These are phyloP conservation scores for Ennomos erosarius DNA, from an alignment of 2,888 invertebrate species.

Conservation along the genomic window DNA sequence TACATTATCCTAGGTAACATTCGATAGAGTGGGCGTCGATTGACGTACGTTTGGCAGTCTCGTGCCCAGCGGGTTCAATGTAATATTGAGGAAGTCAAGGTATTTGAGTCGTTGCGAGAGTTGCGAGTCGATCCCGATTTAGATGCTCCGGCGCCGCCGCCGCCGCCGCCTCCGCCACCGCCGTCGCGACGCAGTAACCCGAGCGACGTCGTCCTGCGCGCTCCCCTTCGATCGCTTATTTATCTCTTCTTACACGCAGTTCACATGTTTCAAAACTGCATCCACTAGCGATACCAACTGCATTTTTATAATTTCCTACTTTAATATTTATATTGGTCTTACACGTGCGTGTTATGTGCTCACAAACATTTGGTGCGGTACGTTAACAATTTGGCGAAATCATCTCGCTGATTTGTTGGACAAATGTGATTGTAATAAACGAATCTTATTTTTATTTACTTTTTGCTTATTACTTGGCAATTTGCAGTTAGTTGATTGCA, in stretches of 20 bases:
- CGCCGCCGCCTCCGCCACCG: constrained; percentile 74
- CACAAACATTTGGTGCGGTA: constrained; percentile 37
- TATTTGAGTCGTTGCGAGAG: constrained; percentile 84
- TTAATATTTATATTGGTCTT: constrained; percentile 31
- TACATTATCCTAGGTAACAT: constrained; percentile 53
- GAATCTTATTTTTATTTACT: constrained; percentile 18
- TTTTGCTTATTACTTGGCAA: constrained; percentile 9
- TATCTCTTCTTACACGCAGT: constrained; percentile 47
- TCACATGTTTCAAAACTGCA: constrained; percentile 59
- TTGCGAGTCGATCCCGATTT: constrained; percentile 84
- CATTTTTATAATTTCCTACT: constrained; percentile 27
- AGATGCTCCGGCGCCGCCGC: constrained; percentile 82
- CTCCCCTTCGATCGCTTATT: constrained; percentile 67
- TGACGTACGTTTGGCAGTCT: constrained; percentile 81
- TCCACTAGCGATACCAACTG: constrained; percentile 42
- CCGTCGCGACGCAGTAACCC: constrained; percentile 81
- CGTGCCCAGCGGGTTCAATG: constrained; percentile 81
- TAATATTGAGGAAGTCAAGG: constrained; percentile 86
- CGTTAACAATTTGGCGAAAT: constrained; percentile 37
- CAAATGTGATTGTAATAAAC: constrained; percentile 33
- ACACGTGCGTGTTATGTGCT: constrained; percentile 40
- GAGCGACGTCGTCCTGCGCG: constrained; percentile 79
- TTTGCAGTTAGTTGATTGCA: constrained; percentile 36
- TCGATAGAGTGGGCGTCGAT: constrained; percentile 75
- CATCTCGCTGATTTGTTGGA: constrained; percentile 27